Percentiles rank a stretch among this genome's conserved stretches.
Conservation (phyloP, 2,888 invertebrate genomes). For the Rhodophaea formosa region DNA sequence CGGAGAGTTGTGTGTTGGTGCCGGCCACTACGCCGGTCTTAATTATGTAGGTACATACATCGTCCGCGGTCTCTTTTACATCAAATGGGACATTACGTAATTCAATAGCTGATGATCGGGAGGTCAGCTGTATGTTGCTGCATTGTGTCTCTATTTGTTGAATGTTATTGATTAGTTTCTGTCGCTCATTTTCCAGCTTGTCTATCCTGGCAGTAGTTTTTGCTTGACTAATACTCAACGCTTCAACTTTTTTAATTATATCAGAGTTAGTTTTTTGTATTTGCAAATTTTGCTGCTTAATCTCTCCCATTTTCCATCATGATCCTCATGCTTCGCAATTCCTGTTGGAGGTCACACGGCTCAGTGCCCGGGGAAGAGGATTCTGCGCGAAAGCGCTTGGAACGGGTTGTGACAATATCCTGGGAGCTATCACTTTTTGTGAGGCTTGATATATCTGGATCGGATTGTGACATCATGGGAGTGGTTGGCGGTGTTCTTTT, state of each 20-base stretch:
- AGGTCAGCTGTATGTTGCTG: background rate
- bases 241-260: background rate
- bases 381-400: background rate
- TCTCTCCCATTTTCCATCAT: background rate
- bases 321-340: background rate
- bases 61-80: background rate
- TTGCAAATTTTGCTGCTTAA: background rate
- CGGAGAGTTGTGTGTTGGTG: background rate
- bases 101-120: background rate
- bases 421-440: background rate
- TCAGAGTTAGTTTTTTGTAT: background rate
- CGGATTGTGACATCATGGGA: background rate
- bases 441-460: background rate
- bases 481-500: background rate
- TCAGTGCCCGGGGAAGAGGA: background rate
- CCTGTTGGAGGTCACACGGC: background rate
- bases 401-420: background rate
- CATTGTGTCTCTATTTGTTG: background rate
- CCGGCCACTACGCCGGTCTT: background rate
- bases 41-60: background rate
- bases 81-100: background rate
- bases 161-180: background rate
- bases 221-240: background rate
- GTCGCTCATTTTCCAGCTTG: background rate
- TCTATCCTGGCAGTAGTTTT: background rate